These are phyloP conservation scores for Thalpophila matura DNA, from an alignment of 2,888 invertebrate species.

Conservation along the genomic window DNA sequence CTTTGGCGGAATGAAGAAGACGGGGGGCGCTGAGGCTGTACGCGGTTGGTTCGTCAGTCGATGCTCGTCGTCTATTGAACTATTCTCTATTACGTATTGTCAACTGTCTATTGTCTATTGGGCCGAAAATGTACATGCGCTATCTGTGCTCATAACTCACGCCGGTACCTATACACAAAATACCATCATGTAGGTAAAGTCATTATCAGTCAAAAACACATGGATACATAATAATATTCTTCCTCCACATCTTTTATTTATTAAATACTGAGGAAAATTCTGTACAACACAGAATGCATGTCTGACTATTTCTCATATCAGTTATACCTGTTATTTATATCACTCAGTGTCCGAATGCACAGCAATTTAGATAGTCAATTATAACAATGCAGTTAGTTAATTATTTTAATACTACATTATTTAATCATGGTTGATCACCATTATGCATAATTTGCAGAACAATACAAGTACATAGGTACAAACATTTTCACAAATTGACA, in stretches of 20 bases:
- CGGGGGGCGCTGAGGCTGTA: no score
- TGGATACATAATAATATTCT: neutral
- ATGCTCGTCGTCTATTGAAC: no score
- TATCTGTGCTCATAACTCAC: no score
- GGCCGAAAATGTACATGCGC: no score
- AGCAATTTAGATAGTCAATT: neutral
- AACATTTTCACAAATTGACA: neutral
- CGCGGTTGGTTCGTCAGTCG: no score
- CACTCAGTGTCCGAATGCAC: neutral
- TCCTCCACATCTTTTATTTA: neutral
- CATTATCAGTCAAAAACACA: no score
- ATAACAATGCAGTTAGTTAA: constrained; percentile 1
- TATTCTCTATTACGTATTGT: no score
- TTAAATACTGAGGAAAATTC: neutral
- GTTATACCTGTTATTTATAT: neutral
- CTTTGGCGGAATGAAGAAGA: no score
- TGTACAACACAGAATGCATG: no score
- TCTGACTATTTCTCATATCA: neutral
- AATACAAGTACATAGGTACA: constrained; percentile 2
- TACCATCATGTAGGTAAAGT: no score
- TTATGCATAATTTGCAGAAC: neutral
- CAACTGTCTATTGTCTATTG: no score
- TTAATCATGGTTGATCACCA: neutral
- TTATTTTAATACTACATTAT: constrained; percentile 7
- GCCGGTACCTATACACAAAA: no score